A percentile compares a stretch with the other conserved stretches of the same genome.
These are phyloP conservation scores for Donacobius atricapilla DNA, from an alignment of 2,113 vertebrate genomes.

Conservation along the genomic window DNA sequence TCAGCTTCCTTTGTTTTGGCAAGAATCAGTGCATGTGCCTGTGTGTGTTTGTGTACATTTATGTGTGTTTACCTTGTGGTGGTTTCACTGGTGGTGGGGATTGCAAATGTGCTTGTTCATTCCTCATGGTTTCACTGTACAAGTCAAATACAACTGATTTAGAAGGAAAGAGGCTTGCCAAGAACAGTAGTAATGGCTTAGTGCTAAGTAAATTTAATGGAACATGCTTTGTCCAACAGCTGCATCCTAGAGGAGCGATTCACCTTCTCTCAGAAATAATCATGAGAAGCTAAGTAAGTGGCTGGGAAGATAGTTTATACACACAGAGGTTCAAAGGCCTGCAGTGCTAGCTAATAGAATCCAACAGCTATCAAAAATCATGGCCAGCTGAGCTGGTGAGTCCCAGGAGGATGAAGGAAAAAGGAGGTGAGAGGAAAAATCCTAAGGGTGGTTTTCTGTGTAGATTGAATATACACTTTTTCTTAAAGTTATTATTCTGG, in stretches of 20 bases:
- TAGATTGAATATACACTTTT: neutral
- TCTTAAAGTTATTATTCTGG: neutral
- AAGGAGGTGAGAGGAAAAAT: neutral
- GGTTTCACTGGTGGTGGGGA: neutral
- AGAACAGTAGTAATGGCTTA: conserved; percentile 30
- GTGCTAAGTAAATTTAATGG: conserved; percentile 31
- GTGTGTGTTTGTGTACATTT: neutral
- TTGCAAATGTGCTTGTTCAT: neutral
- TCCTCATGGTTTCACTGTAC: neutral
- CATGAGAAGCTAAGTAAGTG: neutral
- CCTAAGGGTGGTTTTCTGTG: neutral
- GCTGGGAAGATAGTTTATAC: neutral
- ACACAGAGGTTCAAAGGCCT: neutral
- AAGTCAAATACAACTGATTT: conserved; percentile 22
- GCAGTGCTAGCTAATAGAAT: neutral
- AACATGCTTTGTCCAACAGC: conserved; percentile 15
- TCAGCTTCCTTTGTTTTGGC: conserved; percentile 16
- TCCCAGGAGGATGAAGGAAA: neutral
- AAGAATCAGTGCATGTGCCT: neutral
- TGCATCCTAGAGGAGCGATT: neutral
- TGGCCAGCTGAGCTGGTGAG: neutral
- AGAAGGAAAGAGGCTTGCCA: conserved; percentile 31
- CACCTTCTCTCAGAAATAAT: conserved; percentile 26
- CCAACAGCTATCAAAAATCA: conserved; percentile 2
- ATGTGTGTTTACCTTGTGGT: neutral